Conservation (phyloP, 2,113 vertebrate species). For the Larimichthys polyactis region DNA sequence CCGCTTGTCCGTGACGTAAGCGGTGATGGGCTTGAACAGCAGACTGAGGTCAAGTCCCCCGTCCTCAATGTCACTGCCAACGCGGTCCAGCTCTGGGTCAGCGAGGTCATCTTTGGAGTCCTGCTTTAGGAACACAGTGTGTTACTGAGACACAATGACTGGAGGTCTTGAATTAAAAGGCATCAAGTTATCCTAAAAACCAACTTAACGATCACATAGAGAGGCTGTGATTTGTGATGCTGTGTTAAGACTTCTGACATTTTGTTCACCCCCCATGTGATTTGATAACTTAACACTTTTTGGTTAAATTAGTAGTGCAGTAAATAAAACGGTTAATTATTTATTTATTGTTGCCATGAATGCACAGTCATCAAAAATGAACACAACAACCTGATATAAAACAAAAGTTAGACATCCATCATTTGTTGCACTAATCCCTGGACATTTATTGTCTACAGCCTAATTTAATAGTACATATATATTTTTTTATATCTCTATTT, state of each 20-base stretch:
- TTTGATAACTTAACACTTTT: no score
- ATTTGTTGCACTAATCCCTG: no score
- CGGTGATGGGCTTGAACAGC: constrained; percentile 92
- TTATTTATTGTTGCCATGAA: neutral
- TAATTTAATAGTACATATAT: no score
- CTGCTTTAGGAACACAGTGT: constrained; percentile 63
- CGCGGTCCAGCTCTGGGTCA: constrained; percentile 83
- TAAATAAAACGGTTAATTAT: neutral
- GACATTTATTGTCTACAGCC: no score
- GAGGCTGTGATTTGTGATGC: neutral
- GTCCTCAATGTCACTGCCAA: constrained; percentile 95
- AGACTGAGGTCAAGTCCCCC: constrained; percentile 93
- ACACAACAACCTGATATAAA: neutral
- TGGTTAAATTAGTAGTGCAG: no score
- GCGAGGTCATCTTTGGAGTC: constrained; percentile 84
- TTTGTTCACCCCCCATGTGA: neutral
- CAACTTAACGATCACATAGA: no score
- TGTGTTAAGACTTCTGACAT: no score
- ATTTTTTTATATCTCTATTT: no score
- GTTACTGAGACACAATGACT: neutral
- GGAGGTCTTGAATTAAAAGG: neutral
- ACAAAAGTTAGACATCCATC: neutral
- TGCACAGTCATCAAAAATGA: neutral
- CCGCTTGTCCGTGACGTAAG: constrained; percentile 88
- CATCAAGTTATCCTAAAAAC: neutral